A percentile compares a stretch with the other conserved stretches of the same genome.
phyloP scores from a whole-genome alignment of 2,888 invertebrate genomes.

The Cantharis lateralis region DNA sequence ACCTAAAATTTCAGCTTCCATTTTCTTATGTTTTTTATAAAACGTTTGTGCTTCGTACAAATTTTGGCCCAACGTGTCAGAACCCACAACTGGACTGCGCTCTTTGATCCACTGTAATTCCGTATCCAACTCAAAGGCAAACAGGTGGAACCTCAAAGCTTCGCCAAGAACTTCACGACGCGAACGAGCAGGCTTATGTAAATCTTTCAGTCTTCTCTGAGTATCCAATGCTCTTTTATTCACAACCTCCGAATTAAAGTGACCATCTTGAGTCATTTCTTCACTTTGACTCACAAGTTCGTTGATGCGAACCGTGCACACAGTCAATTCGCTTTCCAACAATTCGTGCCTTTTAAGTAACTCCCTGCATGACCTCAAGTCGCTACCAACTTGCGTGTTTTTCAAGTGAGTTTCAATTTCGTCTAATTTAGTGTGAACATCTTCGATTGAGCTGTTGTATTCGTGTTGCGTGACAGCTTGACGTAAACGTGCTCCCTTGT shows the following conservation, averaged over 20 bases:
- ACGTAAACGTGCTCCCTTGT: slow-evolving; percentile 75
- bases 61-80: slow-evolving; percentile 78
- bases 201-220: slow-evolving; percentile 69
- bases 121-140: slow-evolving; percentile 88
- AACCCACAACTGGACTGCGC: slow-evolving; percentile 79
- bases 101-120: slow-evolving; percentile 96
- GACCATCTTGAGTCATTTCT: slow-evolving; percentile 90
- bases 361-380: slow-evolving; percentile 90
- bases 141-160: slow-evolving; percentile 85
- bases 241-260: slow-evolving; percentile 91
- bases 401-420: slow-evolving; percentile 81
- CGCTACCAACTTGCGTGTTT: slow-evolving; percentile 84
- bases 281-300: slow-evolving; percentile 80
- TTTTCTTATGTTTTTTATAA: slow-evolving; percentile 91
- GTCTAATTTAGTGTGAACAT: slow-evolving; percentile 83
- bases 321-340: slow-evolving; percentile 82
- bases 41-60: slow-evolving; percentile 90
- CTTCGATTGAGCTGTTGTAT: slow-evolving; percentile 81
- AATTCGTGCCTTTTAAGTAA: slow-evolving; percentile 87
- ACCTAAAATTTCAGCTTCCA: slow-evolving; percentile 86
- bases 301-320: slow-evolving; percentile 82
- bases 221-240: slow-evolving; percentile 76
- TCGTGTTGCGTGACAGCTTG: slow-evolving; percentile 87
- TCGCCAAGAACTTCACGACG: slow-evolving; percentile 82
- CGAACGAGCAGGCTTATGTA: slow-evolving; percentile 73